Evolutionary conservation across 2,113 vertebrate genomes (phyloP), one percentile per base, ranked within the genome.

Genomic region (Brachyistius frenatus): DNA sequence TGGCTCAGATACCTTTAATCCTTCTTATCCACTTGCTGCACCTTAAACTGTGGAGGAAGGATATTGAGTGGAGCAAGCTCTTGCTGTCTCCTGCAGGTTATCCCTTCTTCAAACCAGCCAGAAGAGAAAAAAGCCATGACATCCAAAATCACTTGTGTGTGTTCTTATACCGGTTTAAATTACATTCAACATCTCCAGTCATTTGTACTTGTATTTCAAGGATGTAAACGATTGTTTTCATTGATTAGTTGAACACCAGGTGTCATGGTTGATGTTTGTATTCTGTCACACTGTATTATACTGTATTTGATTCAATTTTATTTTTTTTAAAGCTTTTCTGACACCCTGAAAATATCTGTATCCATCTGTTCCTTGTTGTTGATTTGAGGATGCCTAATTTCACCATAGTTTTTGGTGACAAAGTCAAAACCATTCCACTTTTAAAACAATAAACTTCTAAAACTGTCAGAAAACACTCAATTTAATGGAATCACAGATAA

Each of bases 1-100:
- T 39, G 72, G 76, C 83, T 80, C 62, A 64, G 85, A 87, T 84
- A 70, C 73, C 73, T 86, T 89, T 93, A 86, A 92, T 91, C 85
- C 82, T 46, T 65, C 30, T 88, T 86, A 91, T 92, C 89, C 85
- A 90, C 83, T 93, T 84, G 85, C 72, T 81, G 76, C 84, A 92
- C 89, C 88, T 89, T 63, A 76, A 87, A 84, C 39, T 78, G 81
- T 73, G 63, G 83, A 75, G 73, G 73, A 75, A 81, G 71, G 57
- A 84, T 79, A 52, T 47, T 53, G 32, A 57, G n/a, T 23, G 31
- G 5, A 75, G 72, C 54, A 10, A 65, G 76, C 73, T 61, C 76
- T 61, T 66, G 64, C 47, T 69, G 41, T 69, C 72, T 39, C n/a
- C 69, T 69, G 37, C 49, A 47, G 44, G 44, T 71, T 55, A 73